phyloP scores from a whole-genome alignment of 2,888 invertebrate species.

The Lycaena phlaeas region DNA sequence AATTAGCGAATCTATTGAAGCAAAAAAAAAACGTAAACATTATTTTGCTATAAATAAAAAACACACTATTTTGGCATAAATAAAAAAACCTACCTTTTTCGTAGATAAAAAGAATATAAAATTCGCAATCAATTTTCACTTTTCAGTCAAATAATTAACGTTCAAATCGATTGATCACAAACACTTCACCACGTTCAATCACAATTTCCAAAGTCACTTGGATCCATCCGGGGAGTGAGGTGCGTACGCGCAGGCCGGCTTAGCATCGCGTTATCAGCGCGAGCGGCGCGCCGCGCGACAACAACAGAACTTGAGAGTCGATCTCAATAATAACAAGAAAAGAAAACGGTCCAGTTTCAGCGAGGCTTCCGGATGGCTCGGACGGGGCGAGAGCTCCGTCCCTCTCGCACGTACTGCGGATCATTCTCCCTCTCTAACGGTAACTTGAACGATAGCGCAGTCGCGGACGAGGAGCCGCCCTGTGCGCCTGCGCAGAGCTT shows the following conservation, averaged over 20 bases:
- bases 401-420: conserved; percentile 44
- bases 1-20: too few species aligned
- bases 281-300: conserved; percentile 65
- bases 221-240: conserved; percentile 58
- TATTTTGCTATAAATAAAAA: too few species aligned
- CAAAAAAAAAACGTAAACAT: too few species aligned
- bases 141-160: conserved; percentile 18
- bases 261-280: conserved; percentile 71
- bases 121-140: conserved; percentile 48
- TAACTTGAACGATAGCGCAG: conserved; percentile 63
- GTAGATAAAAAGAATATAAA: background rate
- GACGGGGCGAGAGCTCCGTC: conserved; percentile 51
- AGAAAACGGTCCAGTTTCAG: conserved; percentile 75
- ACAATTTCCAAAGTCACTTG: conserved; percentile 40
- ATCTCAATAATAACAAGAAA: conserved; percentile 74
- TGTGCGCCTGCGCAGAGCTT: conserved; percentile 27
- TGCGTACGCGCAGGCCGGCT: conserved; percentile 63
- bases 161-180: conserved; percentile 21
- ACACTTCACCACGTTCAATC: conserved; percentile 19
- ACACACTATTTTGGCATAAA: too few species aligned
- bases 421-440: conserved; percentile 64
- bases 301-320: conserved; percentile 71
- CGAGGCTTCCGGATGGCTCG: conserved; percentile 71
- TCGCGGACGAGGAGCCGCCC: conserved; percentile 59
- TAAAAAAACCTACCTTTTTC: conserved; percentile 10